phyloP scores from a whole-genome alignment of 2,797 vertebrate genomes.

The Miichthys miiuy region DNA sequence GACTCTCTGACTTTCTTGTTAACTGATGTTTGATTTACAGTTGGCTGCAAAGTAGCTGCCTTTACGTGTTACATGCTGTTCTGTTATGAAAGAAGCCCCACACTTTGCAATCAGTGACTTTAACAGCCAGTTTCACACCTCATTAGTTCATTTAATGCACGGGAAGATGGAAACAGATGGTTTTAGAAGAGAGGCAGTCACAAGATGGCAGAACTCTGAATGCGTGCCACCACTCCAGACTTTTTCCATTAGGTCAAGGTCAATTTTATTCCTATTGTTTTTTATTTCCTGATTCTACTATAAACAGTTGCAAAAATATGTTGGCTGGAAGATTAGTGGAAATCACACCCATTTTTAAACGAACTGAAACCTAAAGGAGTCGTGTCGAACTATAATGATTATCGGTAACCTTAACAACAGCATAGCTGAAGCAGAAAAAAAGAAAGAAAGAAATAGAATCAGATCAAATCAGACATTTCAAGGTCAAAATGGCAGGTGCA shows the following conservation, averaged over 20 bases:
- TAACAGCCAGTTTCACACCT: slow-evolving; percentile 73
- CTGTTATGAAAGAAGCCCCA: slow-evolving; percentile 43
- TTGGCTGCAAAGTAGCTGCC: slow-evolving; percentile 64
- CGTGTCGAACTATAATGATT: not conserved
- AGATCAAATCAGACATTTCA: slow-evolving; percentile 11
- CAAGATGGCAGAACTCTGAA: slow-evolving; percentile 6
- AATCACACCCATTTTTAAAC: not conserved
- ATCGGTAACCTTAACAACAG: not conserved
- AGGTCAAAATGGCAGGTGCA: slow-evolving; percentile 22
- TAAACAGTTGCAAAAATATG: not conserved
- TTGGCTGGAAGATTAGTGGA: not conserved
- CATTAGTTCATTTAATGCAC: slow-evolving; percentile 73
- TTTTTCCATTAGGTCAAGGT: slow-evolving; percentile 43
- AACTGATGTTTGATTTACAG: slow-evolving; percentile 76
- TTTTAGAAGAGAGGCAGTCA: slow-evolving; percentile 34
- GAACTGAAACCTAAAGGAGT: not conserved
- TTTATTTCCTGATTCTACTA: slow-evolving; percentile 6
- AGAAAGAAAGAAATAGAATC: not conserved
- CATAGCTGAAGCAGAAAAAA: not conserved
- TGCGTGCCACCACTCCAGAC: not conserved
- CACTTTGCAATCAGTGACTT: slow-evolving; percentile 69
- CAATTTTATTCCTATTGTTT: slow-evolving; percentile 17
- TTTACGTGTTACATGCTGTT: slow-evolving; percentile 61
- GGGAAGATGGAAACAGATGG: slow-evolving; percentile 60
- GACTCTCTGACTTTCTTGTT: slow-evolving; percentile 65